Evolutionary conservation across 2,888 invertebrate species (phyloP).

Genomic region (Thereva unica): DNA sequence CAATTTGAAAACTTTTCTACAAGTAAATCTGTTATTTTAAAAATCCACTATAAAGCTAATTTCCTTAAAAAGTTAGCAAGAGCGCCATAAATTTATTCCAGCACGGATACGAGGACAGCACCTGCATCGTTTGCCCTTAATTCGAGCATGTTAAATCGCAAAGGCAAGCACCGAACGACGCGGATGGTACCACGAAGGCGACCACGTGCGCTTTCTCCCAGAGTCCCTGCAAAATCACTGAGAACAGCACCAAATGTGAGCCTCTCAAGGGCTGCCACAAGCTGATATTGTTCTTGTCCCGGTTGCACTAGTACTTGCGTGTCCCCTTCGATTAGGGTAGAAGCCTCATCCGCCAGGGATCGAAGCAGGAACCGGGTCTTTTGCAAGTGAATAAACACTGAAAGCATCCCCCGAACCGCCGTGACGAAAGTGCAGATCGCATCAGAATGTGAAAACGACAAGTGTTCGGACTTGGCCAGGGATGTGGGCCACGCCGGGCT

Average conservation of each 20-base stretch:
- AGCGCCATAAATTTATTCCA: too few species aligned
- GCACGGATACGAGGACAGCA: too few species aligned
- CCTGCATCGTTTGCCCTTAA: too few species aligned
- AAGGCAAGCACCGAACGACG: too few species aligned
- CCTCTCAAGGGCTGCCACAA: constrained; percentile 24
- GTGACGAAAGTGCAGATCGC: constrained; percentile 30
- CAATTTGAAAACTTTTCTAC: too few species aligned
- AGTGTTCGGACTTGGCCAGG: constrained; percentile 33
- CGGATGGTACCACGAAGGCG: too few species aligned
- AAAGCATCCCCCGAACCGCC: constrained; percentile 15
- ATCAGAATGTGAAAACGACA: constrained; percentile 37
- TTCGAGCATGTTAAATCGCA: too few species aligned
- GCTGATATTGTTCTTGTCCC: neutral
- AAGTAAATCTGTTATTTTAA: too few species aligned
- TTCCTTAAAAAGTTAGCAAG: too few species aligned
- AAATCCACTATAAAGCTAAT: too few species aligned
- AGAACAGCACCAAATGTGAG: constrained; percentile 36
- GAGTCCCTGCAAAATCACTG: constrained; percentile 1
- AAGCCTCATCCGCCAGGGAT: constrained; percentile 14
- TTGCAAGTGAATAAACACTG: constrained; percentile 16
- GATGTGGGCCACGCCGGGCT: constrained; percentile 19
- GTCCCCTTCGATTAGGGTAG: neutral
- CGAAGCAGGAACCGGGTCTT: neutral
- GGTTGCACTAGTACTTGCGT: neutral
- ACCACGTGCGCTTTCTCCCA: too few species aligned